Percentiles rank a stretch among this genome's conserved stretches.
phyloP scores from a whole-genome alignment of 2,797 vertebrate genomes.

The Tachyglossus aculeatus region DNA sequence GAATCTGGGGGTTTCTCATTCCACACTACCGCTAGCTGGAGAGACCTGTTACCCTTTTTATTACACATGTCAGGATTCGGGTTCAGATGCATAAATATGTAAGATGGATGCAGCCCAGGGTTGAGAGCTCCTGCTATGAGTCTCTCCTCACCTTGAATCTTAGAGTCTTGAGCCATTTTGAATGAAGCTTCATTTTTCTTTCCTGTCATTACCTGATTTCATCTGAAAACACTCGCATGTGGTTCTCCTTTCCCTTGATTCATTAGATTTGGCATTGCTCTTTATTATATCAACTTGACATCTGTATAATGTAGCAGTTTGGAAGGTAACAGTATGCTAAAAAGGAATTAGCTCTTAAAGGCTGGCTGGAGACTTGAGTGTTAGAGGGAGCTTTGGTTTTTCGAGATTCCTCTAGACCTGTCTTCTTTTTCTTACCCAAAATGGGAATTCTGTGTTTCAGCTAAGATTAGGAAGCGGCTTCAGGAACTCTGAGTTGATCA shows the following conservation, averaged over 20 bases:
- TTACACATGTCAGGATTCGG: not conserved
- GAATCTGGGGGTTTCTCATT: not conserved
- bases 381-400: slow-evolving; percentile 37
- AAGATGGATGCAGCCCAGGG: slow-evolving; percentile 2
- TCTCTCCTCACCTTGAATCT: slow-evolving; percentile 37
- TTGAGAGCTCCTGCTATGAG: slow-evolving; percentile 26
- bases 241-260: slow-evolving; percentile 64
- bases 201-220: slow-evolving; percentile 67
- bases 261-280: slow-evolving; percentile 68
- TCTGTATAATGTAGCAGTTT: slow-evolving; percentile 67
- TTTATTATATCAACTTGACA: slow-evolving; percentile 65
- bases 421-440: slow-evolving; percentile 47
- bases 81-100: not conserved
- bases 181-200: slow-evolving; percentile 61
- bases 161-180: slow-evolving; percentile 21
- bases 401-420: slow-evolving; percentile 31
- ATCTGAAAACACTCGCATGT: slow-evolving; percentile 62
- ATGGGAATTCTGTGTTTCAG: slow-evolving; percentile 48
- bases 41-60: slow-evolving; percentile 24
- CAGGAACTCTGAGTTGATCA: slow-evolving; percentile 34
- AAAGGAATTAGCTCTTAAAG: slow-evolving; percentile 52
- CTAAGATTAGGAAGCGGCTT: slow-evolving; percentile 31
- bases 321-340: slow-evolving; percentile 51
- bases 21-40: not conserved
- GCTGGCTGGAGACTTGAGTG: slow-evolving; percentile 33